phyloP scores from a whole-genome alignment of 2,797 vertebrate genomes.

The Onychomys torridus region DNA sequence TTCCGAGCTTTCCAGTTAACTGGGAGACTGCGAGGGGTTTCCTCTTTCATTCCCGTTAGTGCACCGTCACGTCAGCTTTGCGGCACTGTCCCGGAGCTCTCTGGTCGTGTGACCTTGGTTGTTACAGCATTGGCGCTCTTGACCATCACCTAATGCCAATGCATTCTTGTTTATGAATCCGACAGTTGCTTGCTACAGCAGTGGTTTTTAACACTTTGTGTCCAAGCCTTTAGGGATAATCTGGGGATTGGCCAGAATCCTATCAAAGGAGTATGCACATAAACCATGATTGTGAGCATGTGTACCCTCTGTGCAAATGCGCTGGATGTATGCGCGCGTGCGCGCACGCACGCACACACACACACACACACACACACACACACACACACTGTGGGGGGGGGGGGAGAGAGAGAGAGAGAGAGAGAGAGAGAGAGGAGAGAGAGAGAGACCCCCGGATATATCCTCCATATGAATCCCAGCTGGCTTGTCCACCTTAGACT shows the following conservation, averaged over 20 bases:
- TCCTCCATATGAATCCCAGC: neutral
- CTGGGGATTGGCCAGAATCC: neutral
- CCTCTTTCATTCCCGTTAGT: neutral
- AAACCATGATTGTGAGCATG: neutral
- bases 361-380: neutral
- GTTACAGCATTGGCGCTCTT: neutral
- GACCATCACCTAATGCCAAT: neutral
- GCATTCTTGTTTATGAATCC: neutral
- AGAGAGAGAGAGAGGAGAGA: too few species aligned
- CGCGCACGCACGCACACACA: too few species aligned
- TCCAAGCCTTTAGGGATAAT: constrained; percentile 3
- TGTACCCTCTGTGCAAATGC: too few species aligned
- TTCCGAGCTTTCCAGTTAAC: neutral
- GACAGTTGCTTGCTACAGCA: neutral
- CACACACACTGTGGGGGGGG: too few species aligned
- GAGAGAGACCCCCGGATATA: neutral
- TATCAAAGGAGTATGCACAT: neutral
- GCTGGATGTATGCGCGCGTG: fast-evolving
- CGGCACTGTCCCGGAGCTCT: neutral
- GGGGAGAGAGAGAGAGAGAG: neutral
- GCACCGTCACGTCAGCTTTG: too few species aligned
- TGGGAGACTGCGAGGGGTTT: neutral
- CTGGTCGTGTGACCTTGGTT: neutral
- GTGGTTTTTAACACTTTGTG: neutral
- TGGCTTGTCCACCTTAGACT: neutral